Base-by-base conservation (phyloP, 2,113 vertebrate species). In the Chloroceryle aenea region DNA sequence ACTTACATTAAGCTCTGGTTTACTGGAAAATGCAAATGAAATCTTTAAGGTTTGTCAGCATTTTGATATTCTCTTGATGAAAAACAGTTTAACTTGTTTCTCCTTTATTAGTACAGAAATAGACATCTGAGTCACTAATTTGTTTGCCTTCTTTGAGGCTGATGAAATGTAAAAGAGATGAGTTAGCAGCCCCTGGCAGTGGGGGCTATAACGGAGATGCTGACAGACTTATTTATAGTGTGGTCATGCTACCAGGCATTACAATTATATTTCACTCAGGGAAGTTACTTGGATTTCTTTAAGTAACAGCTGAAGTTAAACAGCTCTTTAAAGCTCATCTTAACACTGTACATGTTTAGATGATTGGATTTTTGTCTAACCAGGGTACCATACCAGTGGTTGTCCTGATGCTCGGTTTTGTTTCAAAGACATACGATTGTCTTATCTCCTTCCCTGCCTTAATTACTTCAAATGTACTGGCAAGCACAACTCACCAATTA, bases 401-500 rank as follows among this genome's bases (percentile, higher is more conserved):
- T 90, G 47, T 76, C 75, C 74, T 66, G 16, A 56, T 85, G 85
- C 47, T 69, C 68, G 77, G 53, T 81, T 95, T 95, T 68, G 38
- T 64, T 96, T 92, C 64, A 91, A 95, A 88, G 58, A n/a, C 74
- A 64, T 86, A 66, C 26, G 43, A 29, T 6, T 93, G 82, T 95
- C 89, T 92, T 91, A 95, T 90, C 95, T 96, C 91, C 94, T 97
- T 93, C 93, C 62, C 64, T 63, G 89, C 87, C 87, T 97, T 97
- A 95, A 98, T 97, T 95, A 93, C 94, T 96, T 97, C 85, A 93
- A 97, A 95, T 85, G 92, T 87, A 95, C 96, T 95, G 97, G 97
- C 97, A 97, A 96, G 97, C 81, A 97, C 96, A 98, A 96, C 59
- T 97, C 97, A 98, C 97, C 98, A 97, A 95, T 98, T 98, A 97